Evolutionary conservation across 2,888 invertebrate species (phyloP), one percentile per base, ranked within the genome.

Genomic region (Heliconius hortense): DNA sequence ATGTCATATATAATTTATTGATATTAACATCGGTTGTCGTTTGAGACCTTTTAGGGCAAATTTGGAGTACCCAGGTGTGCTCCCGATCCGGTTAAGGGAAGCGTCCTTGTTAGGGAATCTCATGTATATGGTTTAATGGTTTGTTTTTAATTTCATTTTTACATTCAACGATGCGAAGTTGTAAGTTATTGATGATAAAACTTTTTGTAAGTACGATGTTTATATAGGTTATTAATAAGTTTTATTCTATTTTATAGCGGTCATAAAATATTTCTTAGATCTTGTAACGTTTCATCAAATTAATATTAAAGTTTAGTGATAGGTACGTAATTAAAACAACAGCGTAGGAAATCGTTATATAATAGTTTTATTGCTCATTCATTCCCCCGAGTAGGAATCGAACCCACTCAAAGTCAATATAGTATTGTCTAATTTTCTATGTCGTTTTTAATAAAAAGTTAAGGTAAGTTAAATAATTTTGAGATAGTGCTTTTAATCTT

Each of bases 1-100:
- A 75, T 68, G 77, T 71, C 56, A 82, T 74, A 82, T 92, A 85
- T 73, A 82, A 72, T 87, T 68, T 88, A 89, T 82, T 78, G 76
- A 28, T 79, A 69, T 73, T 79, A 72, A 70, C 74, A 24, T 28
- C 39, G 53, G 59, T 69, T 89, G 94, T 92, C 93, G 93, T 90
- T 92, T 94, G 90, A 88, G 93, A 91, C 93, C 92, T 93, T 93
- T 92, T 92, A 89, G 87, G 89, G 88, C 88, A 89, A 90, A 89
- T 90, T 91, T 93, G 87, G 91, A 93, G 94, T 93, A 90, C 94
- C 94, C 94, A 94, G 94, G 94, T 94, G 94, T 92, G 94, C 90
- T 93, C 93, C 92, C 92, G 92, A 93, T 92, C 93, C 93, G 91
- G 93, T 93, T 93, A 94, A 93, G 92, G 91, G 92, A 91, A 90